phyloP scores from a whole-genome alignment of 2,888 invertebrate genomes.

The Netelia fuscicornis region DNA sequence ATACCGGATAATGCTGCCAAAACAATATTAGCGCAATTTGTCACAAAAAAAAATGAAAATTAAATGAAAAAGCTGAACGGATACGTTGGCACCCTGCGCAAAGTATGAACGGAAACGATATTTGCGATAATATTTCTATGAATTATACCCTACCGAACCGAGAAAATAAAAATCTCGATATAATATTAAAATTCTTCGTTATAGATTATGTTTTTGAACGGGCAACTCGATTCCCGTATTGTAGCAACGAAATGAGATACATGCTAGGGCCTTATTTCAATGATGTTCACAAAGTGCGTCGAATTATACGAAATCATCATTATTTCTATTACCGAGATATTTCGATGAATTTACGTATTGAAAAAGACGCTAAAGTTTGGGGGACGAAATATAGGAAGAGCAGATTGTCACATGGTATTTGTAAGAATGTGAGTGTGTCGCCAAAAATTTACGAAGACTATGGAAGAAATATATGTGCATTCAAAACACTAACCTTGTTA shows the following conservation, averaged over 20 bases:
- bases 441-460: slow-evolving; percentile 61
- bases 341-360: slow-evolving; percentile 30
- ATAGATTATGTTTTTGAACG: slow-evolving; percentile 9
- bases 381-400: slow-evolving; percentile 10
- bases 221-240: background rate
- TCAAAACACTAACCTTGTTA: slow-evolving; percentile 22
- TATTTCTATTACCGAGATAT: slow-evolving; percentile 42
- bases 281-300: slow-evolving; percentile 16
- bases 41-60: background rate
- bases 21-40: slow-evolving; percentile 22
- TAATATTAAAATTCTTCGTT: slow-evolving; percentile 34
- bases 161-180: slow-evolving; percentile 5
- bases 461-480: slow-evolving; percentile 58
- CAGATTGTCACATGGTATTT: slow-evolving; percentile 64
- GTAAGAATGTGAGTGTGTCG: slow-evolving; percentile 68
- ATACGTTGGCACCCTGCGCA: background rate
- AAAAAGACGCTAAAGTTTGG: slow-evolving; percentile 20
- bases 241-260: slow-evolving; percentile 40
- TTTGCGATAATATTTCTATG: slow-evolving; percentile 1
- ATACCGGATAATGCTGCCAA: slow-evolving; percentile 55
- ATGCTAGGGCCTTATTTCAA: slow-evolving; percentile 11
- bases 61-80: slow-evolving; percentile 6
- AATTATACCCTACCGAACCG: slow-evolving; percentile 6
- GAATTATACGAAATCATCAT: slow-evolving; percentile 31
- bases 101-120: background rate